Conservation (phyloP, 2,888 invertebrate genomes). For the Callyntrura sp. region DNA sequence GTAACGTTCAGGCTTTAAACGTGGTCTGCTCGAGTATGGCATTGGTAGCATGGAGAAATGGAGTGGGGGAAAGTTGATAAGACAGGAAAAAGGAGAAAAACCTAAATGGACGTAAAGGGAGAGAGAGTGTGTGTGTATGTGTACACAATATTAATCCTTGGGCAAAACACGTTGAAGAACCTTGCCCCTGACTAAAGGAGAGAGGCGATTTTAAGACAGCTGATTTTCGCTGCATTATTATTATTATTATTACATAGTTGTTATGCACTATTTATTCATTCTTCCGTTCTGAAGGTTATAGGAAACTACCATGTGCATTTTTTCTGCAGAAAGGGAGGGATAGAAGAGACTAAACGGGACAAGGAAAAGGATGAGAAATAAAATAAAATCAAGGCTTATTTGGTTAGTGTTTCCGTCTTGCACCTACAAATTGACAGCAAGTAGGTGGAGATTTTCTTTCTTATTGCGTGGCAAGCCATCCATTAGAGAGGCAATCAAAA, state of each 20-base stretch:
- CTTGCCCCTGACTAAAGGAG: slow-evolving; percentile 24
- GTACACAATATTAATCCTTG: neutral
- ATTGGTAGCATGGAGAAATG: neutral
- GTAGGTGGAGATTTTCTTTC: neutral
- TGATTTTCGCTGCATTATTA: neutral
- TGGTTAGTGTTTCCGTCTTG: neutral
- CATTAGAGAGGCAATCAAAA: neutral
- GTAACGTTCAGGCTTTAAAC: slow-evolving; percentile 3
- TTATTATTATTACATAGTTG: neutral
- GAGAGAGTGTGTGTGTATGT: neutral
- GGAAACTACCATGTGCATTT: neutral
- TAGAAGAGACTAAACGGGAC: neutral
- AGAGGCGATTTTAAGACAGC: neutral
- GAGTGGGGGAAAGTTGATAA: slow-evolving; percentile 1
- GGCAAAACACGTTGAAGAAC: neutral
- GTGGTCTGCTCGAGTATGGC: neutral
- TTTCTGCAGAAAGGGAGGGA: neutral
- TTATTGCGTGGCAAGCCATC: neutral
- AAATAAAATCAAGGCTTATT: slow-evolving; percentile 9
- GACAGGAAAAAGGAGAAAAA: neutral
- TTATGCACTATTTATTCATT: neutral
- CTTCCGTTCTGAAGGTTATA: too few species aligned
- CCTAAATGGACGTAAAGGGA: neutral
- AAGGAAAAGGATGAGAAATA: neutral
- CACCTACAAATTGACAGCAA: neutral